phyloP scores from a whole-genome alignment of 1,140 invertebrate species.

The honey bee (Apis mellifera) region Amel_HAv3.1 CM009936.2:11340001-11340500 shows the following conservation, averaged over 20 bases:
- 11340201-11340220: too few species aligned
- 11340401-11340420: not conserved
- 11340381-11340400: not conserved
- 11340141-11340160: not conserved
- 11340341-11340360: slow-evolving; percentile 31
- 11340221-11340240: too few species aligned
- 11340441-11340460: not conserved
- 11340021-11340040: not conserved
- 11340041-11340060: not conserved
- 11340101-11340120: not conserved
- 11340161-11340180: too few species aligned
- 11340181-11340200: too few species aligned
- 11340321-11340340: not conserved
- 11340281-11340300: not conserved
- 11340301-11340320: not conserved
- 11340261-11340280: too few species aligned
- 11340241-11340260: too few species aligned
- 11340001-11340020: not conserved
- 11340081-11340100: not conserved
- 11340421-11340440: not conserved
- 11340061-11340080: not conserved
- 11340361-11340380: slow-evolving; percentile 16
- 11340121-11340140: not conserved
- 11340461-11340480: not conserved
- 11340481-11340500: too few species aligned